Evolutionary conservation across 37 sponge, comb jelly and placozoan genomes (phyloP).

Genomic region (Agelas oroides): DNA sequence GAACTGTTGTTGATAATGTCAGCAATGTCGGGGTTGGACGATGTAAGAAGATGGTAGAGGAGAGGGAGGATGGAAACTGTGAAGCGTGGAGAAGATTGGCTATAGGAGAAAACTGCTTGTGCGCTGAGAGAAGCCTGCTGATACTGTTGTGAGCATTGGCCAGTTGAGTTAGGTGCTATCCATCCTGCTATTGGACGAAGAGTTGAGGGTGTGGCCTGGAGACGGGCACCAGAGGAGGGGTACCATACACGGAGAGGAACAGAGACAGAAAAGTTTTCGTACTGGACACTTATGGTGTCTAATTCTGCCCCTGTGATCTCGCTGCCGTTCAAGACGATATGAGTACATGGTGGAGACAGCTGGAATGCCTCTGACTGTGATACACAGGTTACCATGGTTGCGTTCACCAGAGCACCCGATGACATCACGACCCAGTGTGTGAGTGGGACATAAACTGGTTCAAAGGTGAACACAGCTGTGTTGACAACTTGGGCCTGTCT

Average conservation of each 20-base stretch:
- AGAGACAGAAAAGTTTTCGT: constrained; percentile 7
- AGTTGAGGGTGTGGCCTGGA: not conserved
- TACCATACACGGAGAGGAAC: constrained; percentile 70
- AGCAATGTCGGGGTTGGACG: constrained; percentile 37
- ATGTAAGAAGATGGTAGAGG: constrained; percentile 6
- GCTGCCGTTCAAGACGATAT: constrained; percentile 51
- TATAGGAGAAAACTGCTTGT: constrained; percentile 55
- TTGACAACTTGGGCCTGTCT: constrained; percentile 74
- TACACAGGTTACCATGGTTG: constrained; percentile 17
- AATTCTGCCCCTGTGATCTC: constrained; percentile 44
- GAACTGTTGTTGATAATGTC: constrained; percentile 11
- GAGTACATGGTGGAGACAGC: constrained; percentile 32
- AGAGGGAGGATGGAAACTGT: constrained; percentile 45
- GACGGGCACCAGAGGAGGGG: constrained; percentile 13
- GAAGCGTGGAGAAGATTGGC: constrained; percentile 25
- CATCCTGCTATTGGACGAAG: constrained; percentile 52
- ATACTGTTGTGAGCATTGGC: constrained; percentile 53
- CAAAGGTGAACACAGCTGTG: constrained; percentile 72
- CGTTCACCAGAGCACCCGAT: constrained; percentile 9
- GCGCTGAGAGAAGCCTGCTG: constrained; percentile 44
- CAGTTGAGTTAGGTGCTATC: constrained; percentile 3
- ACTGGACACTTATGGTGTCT: constrained; percentile 11
- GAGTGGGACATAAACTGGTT: not conserved
- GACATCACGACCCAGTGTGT: constrained; percentile 27
- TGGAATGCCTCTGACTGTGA: constrained; percentile 30